phyloP scores from a whole-genome alignment of 2,113 vertebrate species.

The Ranitomeya variabilis region DNA sequence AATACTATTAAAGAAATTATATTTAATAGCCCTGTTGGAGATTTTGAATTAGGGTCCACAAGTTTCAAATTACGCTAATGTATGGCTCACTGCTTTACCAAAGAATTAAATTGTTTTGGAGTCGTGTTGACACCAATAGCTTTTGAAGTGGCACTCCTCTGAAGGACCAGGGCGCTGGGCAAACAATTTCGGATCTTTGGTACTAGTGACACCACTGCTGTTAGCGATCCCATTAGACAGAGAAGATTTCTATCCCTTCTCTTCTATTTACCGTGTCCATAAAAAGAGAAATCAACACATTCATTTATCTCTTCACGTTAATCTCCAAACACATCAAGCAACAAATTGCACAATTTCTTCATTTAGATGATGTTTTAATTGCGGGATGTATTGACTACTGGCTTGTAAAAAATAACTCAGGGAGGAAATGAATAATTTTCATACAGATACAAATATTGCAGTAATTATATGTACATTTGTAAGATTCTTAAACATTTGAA shows the following conservation, averaged over 20 bases:
- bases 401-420: slow-evolving; percentile 30
- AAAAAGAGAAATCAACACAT: slow-evolving; percentile 11
- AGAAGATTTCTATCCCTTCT: background rate
- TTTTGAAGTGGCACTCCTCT: too few relatives aligned
- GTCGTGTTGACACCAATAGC: too few relatives aligned
- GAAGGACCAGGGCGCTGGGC: too few relatives aligned
- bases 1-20: too few relatives aligned
- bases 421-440: slow-evolving; percentile 25
- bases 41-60: too few relatives aligned
- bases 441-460: slow-evolving; percentile 17
- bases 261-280: slow-evolving; percentile 21
- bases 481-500: slow-evolving; percentile 1
- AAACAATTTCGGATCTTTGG: too few relatives aligned
- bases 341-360: slow-evolving; percentile 43
- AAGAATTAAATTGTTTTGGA: too few relatives aligned
- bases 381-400: slow-evolving; percentile 23
- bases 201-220: background rate
- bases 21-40: too few relatives aligned
- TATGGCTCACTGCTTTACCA: too few relatives aligned
- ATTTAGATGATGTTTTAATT: slow-evolving; percentile 48
- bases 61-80: too few relatives aligned
- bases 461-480: slow-evolving; percentile 41
- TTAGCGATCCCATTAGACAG: background rate
- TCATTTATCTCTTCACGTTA: background rate
- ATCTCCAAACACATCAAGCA: slow-evolving; percentile 35